Evolutionary conservation across 2,888 invertebrate genomes (phyloP), one percentile per base, ranked within the genome.

Genomic region (Iphiclides podalirius): DNA sequence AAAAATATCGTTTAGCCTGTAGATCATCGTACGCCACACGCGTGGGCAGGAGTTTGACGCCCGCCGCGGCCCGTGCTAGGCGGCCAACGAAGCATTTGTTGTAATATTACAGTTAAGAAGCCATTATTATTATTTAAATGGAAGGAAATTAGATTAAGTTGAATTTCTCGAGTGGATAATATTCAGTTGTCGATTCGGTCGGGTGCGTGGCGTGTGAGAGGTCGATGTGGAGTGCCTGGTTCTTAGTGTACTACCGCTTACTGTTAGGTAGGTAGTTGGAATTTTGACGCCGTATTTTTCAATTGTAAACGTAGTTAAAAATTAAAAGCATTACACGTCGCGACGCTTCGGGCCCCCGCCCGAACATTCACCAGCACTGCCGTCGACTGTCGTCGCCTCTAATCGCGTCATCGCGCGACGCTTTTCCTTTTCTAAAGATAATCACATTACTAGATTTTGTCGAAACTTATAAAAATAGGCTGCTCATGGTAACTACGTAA

Each of bases 241-340:
- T 78, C 76, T 71, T 84, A 85, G 85, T 75, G 79, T 82, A 86
- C 85, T 84, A 82, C 87, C 79, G 88, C 88, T 88, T 87, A 88
- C 85, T 85, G 85, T 87, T 88, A 87, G 88, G 88, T 88, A 87
- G 87, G 87, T 87, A 86, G 86, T 86, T 86, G 83, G 79, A 84
- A 85, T 87, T 86, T 85, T 79, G 82, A 86, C 72, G 82, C 82
- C 82, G 81, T 82, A 85, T 85, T 85, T 6, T 84, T 83, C 70
- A 79, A 85, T 82, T 78, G 84, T 85, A 85, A 77, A 70, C 61
- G 86, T 86, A 87, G 85, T 72, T 75, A 75, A 79, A 76, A 72
- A 9, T n/a, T 75, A 35, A 14, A 79, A 77, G 84, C 84, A 80
- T 78, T 73, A 77, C 79, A 77, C 69, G 79, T 75, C 79, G 82